A percentile compares a stretch with the other conserved stretches of the same genome.
Evolutionary conservation across 2,888 invertebrate genomes (phyloP).

Genomic region (Nipponacmea schrenckii): DNA sequence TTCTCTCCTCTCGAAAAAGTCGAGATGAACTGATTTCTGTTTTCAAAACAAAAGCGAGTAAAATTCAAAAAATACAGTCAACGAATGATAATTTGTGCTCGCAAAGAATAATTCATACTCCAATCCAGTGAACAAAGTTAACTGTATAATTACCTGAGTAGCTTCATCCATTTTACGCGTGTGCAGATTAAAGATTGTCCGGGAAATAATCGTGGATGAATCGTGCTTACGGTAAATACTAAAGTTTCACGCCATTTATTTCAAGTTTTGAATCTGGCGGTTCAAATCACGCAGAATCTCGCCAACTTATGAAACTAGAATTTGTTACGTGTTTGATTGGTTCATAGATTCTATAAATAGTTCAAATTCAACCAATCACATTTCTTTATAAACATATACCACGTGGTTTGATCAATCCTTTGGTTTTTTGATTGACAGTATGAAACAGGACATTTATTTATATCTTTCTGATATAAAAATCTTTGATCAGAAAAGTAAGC

Average conservation of each 20-base stretch:
- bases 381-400: too few relatives aligned
- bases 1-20: too few relatives aligned
- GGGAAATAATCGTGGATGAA: neutral
- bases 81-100: too few relatives aligned
- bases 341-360: neutral
- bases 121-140: too few relatives aligned
- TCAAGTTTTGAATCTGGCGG: constrained; percentile 57
- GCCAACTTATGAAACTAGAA: constrained; percentile 13
- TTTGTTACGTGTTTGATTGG: neutral
- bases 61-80: too few relatives aligned
- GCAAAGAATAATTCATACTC: too few relatives aligned
- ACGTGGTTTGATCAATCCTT: too few relatives aligned
- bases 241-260: neutral
- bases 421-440: too few relatives aligned
- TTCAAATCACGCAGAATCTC: constrained; percentile 49
- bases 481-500: too few relatives aligned
- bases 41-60: too few relatives aligned
- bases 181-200: neutral
- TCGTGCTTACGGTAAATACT: neutral
- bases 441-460: neutral
- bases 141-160: neutral
- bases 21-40: too few relatives aligned
- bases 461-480: too few relatives aligned
- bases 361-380: neutral
- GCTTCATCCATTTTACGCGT: constrained; percentile 2